Evolutionary conservation across 2,113 vertebrate genomes (phyloP).

Genomic region (Tamias sibiricus): DNA sequence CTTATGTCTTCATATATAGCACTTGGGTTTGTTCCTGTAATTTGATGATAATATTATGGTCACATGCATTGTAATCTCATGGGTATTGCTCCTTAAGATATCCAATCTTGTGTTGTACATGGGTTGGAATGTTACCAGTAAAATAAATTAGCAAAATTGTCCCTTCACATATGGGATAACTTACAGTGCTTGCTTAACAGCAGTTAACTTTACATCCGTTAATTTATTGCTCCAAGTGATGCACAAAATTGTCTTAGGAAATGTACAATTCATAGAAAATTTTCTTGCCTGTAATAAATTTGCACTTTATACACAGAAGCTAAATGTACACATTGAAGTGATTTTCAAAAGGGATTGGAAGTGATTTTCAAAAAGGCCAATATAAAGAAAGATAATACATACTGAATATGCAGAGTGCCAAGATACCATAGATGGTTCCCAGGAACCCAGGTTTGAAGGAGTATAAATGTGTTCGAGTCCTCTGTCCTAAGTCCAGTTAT

Average conservation of each 20-base stretch:
- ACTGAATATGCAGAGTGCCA: not conserved
- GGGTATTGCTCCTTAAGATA: not conserved
- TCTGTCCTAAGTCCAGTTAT: not conserved
- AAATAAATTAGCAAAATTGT: not conserved
- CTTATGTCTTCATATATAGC: not conserved
- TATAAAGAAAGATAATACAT: not conserved
- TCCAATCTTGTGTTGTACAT: not conserved
- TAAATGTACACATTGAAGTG: not conserved
- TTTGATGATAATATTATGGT: not conserved
- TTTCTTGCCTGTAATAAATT: slow-evolving; percentile 1
- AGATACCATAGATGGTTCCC: not conserved
- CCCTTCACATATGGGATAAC: not conserved
- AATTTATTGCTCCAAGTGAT: not conserved
- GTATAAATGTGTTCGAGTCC: not conserved
- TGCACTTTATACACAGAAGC: not conserved
- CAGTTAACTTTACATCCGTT: not conserved
- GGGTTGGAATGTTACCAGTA: not conserved
- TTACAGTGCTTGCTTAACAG: not conserved
- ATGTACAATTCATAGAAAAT: not conserved
- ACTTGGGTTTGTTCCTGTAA: not conserved
- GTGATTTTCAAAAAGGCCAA: not conserved
- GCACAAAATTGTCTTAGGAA: not conserved
- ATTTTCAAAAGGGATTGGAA: not conserved
- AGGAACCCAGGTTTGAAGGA: not conserved
- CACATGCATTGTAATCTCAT: not conserved